Evolutionary conservation across 2,113 vertebrate genomes (phyloP).

Genomic region (Eulemur rufifrons): DNA sequence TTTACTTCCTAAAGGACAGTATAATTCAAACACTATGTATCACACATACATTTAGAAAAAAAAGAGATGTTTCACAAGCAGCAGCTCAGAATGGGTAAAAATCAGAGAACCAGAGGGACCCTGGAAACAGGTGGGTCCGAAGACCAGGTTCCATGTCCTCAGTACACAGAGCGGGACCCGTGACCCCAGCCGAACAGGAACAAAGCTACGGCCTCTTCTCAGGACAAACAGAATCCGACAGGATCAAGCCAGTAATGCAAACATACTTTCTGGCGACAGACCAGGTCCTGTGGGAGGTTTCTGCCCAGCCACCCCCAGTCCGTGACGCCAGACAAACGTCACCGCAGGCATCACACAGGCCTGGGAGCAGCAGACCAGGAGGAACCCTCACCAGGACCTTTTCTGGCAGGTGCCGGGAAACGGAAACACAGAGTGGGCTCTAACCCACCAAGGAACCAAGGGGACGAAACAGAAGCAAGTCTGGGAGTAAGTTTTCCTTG

Average conservation of each 20-base stretch:
- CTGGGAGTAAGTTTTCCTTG: not conserved
- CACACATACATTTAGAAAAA: not conserved
- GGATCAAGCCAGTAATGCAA: fast-evolving
- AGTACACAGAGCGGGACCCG: not conserved
- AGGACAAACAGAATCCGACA: not conserved
- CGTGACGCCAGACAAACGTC: fast-evolving
- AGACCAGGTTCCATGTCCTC: fast-evolving
- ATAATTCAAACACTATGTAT: not conserved
- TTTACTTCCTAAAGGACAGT: not conserved
- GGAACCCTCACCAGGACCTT: fast-evolving
- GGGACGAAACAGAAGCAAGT: not conserved
- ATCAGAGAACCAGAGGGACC: not conserved
- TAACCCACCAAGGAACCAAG: not conserved
- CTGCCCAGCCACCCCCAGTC: too few relatives aligned
- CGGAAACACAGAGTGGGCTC: not conserved
- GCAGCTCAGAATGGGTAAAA: not conserved
- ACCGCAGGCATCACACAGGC: fast-evolving
- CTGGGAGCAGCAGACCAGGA: fast-evolving
- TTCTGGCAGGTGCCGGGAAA: fast-evolving
- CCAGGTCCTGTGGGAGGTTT: fast-evolving
- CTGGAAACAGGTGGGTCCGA: too few relatives aligned
- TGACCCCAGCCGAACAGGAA: not conserved
- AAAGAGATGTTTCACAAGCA: not conserved
- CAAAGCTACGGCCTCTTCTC: fast-evolving
- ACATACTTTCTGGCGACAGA: not conserved